phyloP scores from a whole-genome alignment of 2,797 vertebrate genomes.

The Pseudochirops cupreus region DNA sequence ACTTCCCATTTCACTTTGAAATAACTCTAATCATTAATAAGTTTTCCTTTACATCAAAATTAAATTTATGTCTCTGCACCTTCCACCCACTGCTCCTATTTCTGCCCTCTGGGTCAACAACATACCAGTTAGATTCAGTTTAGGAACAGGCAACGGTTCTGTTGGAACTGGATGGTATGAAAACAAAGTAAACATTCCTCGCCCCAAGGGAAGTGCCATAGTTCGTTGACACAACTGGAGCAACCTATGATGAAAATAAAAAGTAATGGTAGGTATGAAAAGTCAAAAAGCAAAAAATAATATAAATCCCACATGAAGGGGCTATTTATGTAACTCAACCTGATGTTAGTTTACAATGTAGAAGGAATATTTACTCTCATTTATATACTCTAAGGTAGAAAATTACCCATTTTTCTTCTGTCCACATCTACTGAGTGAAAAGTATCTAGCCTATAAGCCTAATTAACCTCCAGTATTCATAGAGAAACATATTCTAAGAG shows the following conservation, averaged over 20 bases:
- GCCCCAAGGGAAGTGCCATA: constrained; percentile 96
- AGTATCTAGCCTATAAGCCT: constrained; percentile 7
- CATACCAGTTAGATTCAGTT: constrained; percentile 96
- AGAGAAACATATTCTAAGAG: constrained; percentile 6
- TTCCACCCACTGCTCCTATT: not conserved
- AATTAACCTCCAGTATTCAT: constrained; percentile 5
- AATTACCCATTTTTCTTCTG: not conserved
- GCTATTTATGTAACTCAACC: not conserved
- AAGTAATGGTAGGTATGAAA: constrained; percentile 23
- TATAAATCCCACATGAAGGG: constrained; percentile 24
- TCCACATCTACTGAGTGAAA: constrained; percentile 26
- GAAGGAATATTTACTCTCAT: not conserved
- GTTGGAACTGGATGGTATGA: constrained; percentile 97
- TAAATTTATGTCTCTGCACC: not conserved
- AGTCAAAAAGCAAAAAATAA: constrained; percentile 7
- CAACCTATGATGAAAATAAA: constrained; percentile 79
- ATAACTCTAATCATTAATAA: not conserved
- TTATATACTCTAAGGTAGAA: not conserved
- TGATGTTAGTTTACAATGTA: not conserved
- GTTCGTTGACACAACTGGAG: constrained; percentile 96
- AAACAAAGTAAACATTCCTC: constrained; percentile 98
- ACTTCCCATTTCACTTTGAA: not conserved
- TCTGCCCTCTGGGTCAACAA: constrained; percentile 22
- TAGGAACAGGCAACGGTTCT: constrained; percentile 96
- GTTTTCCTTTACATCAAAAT: not conserved